Percentiles rank a stretch among this genome's conserved stretches.
phyloP scores from a whole-genome alignment of 2,113 vertebrate genomes.

The Zeus faber region DNA sequence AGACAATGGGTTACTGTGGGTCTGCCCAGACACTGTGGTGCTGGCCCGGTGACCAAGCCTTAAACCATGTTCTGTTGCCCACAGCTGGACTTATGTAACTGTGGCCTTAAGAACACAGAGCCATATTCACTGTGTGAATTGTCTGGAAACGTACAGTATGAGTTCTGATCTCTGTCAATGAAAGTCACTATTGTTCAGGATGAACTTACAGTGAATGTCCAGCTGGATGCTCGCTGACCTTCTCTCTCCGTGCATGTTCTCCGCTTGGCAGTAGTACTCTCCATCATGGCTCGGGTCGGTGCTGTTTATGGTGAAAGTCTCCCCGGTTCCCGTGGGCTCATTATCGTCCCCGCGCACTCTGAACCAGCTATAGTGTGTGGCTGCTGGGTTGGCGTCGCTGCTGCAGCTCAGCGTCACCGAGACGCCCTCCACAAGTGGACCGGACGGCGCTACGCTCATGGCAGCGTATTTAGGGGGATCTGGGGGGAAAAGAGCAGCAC shows the following conservation, averaged over 20 bases:
- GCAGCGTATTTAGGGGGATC: slow-evolving; percentile 61
- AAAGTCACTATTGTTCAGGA: slow-evolving; percentile 17
- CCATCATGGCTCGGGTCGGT: slow-evolving; percentile 31
- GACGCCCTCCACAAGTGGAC: slow-evolving; percentile 47
- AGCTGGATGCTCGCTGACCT: slow-evolving; percentile 34
- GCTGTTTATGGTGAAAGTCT: slow-evolving; percentile 6
- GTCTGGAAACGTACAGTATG: slow-evolving; percentile 10
- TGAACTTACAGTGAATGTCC: slow-evolving; percentile 60
- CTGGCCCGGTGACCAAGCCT: slow-evolving; percentile 5
- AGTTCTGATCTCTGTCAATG: slow-evolving; percentile 14
- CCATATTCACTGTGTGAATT: slow-evolving; percentile 13
- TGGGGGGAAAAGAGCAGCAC: slow-evolving; percentile 20
- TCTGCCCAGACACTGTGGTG: slow-evolving; percentile 27
- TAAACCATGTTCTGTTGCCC: slow-evolving; percentile 27
- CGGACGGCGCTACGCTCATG: slow-evolving; percentile 24
- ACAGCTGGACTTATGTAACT: slow-evolving; percentile 32
- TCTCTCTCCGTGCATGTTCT: slow-evolving; percentile 41
- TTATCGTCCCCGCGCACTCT: slow-evolving; percentile 29
- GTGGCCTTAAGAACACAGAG: slow-evolving; percentile 4
- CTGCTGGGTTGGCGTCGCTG: slow-evolving; percentile 63
- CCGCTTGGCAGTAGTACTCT: slow-evolving; percentile 50
- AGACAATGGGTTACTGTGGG: slow-evolving; percentile 44
- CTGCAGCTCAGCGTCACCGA: slow-evolving; percentile 54
- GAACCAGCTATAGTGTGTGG: slow-evolving; percentile 66
- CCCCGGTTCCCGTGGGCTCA: slow-evolving; percentile 12